Evolutionary conservation across 1,140 invertebrate genomes (phyloP), one percentile per base, ranked within the genome.

Genomic region (Diploscapter pachys): DNA sequence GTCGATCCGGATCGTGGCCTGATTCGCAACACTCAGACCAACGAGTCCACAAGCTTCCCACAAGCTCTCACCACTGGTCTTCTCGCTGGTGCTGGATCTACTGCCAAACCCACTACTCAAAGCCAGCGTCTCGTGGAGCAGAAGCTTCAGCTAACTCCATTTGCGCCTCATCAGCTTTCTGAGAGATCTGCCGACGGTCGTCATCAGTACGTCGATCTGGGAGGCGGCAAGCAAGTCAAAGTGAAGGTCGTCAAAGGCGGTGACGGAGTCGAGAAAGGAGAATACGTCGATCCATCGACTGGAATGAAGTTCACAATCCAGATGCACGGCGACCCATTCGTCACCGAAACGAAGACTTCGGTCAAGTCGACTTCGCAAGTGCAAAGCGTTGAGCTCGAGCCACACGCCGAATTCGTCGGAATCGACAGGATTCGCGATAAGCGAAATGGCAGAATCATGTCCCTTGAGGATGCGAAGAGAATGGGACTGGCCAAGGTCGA

Each of bases 1-100:
- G 88, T 96, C 49, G 91, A 94, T 85, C 88, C 90, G 77, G 88
- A 90, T 66, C 91, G 91, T 0, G 91, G 90, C 31, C 90, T 92
- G 5, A 89, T 89, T 6, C 89, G 92, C 78, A 91, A 93, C 80
- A 88, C 89, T 0, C 87, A 89, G 73, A 89, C 87, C 53, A 89
- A 89, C 76, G 90, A 90, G 82, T 86, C 90, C 61, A 90, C 90
- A 78, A 89, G 90, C 3, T 86, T 90, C 61, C 90, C 90, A 81
- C 90, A 93, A 67, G 88, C 89, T 56, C 93, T 93, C 80, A 91
- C 92, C 82, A 90, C 91, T 79, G 89, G 90, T 51, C 87, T 90
- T 48, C 87, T 90, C 57, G 89, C 93, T 90, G 81, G 82, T 91
- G 9, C 85, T 92, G 9, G 89, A 81, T 89, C 90, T 72, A 89